phyloP scores from a whole-genome alignment of 2,797 vertebrate species.

The Darevskia mixta region DNA sequence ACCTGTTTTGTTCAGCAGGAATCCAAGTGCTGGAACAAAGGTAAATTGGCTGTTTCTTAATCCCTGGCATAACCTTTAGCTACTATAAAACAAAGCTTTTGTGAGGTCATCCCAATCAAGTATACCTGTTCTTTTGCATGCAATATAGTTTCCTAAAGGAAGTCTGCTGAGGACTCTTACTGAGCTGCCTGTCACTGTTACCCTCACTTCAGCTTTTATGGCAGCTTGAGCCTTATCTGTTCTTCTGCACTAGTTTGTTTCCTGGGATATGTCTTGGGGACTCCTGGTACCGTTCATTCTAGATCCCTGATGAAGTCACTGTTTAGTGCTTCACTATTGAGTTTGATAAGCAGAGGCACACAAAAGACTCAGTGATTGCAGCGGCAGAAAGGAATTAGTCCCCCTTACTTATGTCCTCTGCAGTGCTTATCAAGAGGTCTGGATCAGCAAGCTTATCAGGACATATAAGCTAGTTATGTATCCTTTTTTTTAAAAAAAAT shows the following conservation, averaged over 20 bases:
- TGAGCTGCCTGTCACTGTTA: neutral
- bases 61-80: neutral
- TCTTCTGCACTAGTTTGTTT: neutral
- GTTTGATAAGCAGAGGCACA: no score
- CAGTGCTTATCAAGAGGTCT: neutral
- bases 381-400: neutral
- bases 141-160: neutral
- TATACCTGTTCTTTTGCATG: neutral
- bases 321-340: neutral
- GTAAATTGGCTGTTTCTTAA: neutral
- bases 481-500: no score
- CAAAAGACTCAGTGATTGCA: no score
- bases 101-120: neutral
- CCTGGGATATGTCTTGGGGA: neutral
- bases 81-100: neutral
- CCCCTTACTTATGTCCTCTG: neutral
- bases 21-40: neutral
- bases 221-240: neutral
- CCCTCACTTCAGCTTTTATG: neutral
- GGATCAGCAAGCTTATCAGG: no score
- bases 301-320: neutral
- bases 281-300: neutral
- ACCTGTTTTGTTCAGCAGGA: neutral
- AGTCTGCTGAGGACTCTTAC: slow-evolving; percentile 16
- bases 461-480: no score